phyloP scores from a whole-genome alignment of 2,797 vertebrate genomes.

The Gephyroberyx darwinii region DNA sequence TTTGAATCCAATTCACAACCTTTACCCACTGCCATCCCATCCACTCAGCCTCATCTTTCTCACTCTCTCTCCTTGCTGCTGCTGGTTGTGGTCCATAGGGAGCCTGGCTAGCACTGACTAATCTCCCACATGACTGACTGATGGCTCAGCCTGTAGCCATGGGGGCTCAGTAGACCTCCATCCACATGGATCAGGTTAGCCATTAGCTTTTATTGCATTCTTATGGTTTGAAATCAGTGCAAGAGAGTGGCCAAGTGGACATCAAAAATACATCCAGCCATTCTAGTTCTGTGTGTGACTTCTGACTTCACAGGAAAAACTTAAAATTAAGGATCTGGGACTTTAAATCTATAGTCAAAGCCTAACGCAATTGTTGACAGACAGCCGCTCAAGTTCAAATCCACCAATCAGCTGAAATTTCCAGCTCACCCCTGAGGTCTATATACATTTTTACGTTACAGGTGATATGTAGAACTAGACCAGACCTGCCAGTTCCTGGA shows the following conservation, averaged over 20 bases:
- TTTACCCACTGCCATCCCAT: slow-evolving; percentile 38
- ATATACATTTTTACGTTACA: not conserved
- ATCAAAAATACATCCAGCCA: not conserved
- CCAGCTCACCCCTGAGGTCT: not conserved
- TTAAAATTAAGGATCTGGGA: not conserved
- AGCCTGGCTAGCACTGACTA: slow-evolving; percentile 27
- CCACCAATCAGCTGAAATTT: not conserved
- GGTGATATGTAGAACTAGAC: slow-evolving; percentile 18
- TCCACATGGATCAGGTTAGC: not conserved
- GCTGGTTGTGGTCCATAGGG: not conserved
- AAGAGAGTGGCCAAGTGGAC: not conserved
- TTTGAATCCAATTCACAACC: slow-evolving; percentile 9
- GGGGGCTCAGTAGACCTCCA: slow-evolving; percentile 1
- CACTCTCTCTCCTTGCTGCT: not conserved
- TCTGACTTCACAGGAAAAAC: not conserved
- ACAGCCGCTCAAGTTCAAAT: not conserved
- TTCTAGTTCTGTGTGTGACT: too few species aligned
- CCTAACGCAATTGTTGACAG: not conserved
- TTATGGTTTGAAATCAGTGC: slow-evolving; percentile 2
- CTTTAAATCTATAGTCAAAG: not conserved
- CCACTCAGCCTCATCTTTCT: slow-evolving; percentile 6
- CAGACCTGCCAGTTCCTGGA: slow-evolving; percentile 20
- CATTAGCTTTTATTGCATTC: not conserved
- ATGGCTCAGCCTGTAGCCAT: slow-evolving; percentile 32
- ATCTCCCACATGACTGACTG: slow-evolving; percentile 46